phyloP scores from a whole-genome alignment of 2,888 invertebrate species.

The Protonemura montana region DNA sequence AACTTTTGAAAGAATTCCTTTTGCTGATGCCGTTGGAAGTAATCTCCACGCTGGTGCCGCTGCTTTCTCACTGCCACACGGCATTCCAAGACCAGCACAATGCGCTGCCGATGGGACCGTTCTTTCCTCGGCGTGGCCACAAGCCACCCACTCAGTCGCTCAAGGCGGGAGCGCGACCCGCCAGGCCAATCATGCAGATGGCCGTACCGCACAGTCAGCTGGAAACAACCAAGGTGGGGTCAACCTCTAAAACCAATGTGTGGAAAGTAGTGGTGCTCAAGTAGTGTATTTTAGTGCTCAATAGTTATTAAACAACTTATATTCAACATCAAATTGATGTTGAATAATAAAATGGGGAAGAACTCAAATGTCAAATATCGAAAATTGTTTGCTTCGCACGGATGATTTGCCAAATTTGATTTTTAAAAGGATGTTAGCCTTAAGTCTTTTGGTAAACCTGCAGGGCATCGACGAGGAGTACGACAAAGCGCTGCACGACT shows the following conservation, averaged over 20 bases:
- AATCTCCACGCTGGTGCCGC: constrained; percentile 82
- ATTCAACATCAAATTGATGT: too few relatives aligned
- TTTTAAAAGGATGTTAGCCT: too few relatives aligned
- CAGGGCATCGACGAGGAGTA: constrained; percentile 80
- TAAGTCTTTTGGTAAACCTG: too few relatives aligned
- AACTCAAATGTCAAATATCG: too few relatives aligned
- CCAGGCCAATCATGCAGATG: constrained; percentile 85
- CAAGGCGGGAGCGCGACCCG: constrained; percentile 72
- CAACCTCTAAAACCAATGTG: too few relatives aligned
- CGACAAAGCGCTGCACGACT: constrained; percentile 76
- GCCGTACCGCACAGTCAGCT: constrained; percentile 79
- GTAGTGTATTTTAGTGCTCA: too few relatives aligned
- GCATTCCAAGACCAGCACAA: constrained; percentile 76
- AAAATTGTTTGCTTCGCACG: too few relatives aligned
- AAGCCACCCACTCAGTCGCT: constrained; percentile 63
- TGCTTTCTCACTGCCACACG: constrained; percentile 84
- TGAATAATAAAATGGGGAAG: too few relatives aligned
- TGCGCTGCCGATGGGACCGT: constrained; percentile 76
- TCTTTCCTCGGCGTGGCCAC: constrained; percentile 76
- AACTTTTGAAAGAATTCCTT: constrained; percentile 80
- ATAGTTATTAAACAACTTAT: too few relatives aligned
- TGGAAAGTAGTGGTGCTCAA: too few relatives aligned
- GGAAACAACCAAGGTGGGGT: constrained; percentile 69
- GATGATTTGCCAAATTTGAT: too few relatives aligned
- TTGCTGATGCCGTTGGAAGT: constrained; percentile 80